Base-by-base conservation (phyloP, 1,140 invertebrate genomes). In the Drosophila subobscura region DNA sequence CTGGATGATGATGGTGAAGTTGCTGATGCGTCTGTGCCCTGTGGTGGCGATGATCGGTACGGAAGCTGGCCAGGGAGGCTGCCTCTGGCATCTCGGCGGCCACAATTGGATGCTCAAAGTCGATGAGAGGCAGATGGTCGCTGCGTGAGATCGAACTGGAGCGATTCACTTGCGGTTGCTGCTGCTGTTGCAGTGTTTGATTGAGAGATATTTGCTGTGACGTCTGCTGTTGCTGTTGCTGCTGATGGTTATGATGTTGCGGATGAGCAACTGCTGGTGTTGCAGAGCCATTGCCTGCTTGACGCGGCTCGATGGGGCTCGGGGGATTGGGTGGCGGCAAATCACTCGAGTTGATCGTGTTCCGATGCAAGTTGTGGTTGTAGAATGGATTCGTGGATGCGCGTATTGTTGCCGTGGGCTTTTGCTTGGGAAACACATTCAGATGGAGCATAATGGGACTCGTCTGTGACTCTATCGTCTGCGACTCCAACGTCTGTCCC, bases 51-150 rank as follows among this genome's bases (percentile, higher is more conserved):
- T n/a, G 42, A 63, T 66, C 50, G 70, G 56, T 29, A 46, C 70
- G 12, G 60, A 74, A 50, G 14, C 60, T 59, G 3, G 58, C 40
- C 0, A 91, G 64, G 5, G 89, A 56, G 0, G 68, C 64, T 2
- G 81, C 44, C 20, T 81, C 54, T 1, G 76, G 66, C n/a, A 73
- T 12, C 44, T 89, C 58, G 3, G 85, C 85, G 0, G 89, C 89
- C 41, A 91, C 89, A 72, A 91, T 91, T 0, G 89, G 89, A 76
- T 91, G 89, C 61, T 91, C 89, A 41, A 91, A 91, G 53, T 91
- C 89, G 10, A 91, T 75, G 3, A 91, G 52, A 14, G 77, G 80
- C 5, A 81, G 42, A 41, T 85, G 72, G 47, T 91, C 89, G 42
- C 89, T 90, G 27, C 89, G 89, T 10, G 85, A 90, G 49, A 91